These are phyloP conservation scores for Nephrotoma flavescens DNA, from an alignment of 2,888 invertebrate genomes.

Conservation along the genomic window DNA sequence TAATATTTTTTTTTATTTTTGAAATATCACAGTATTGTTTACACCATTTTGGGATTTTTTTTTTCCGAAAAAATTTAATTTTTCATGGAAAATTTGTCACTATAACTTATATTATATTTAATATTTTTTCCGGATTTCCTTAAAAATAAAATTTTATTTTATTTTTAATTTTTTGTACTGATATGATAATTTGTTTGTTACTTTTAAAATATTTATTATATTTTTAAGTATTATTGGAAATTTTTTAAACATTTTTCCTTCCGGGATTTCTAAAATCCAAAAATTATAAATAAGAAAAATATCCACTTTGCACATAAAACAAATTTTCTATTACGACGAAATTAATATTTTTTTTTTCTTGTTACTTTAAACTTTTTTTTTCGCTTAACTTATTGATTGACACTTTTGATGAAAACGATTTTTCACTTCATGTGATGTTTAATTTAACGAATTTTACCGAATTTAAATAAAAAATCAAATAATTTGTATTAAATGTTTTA, in stretches of 20 bases:
- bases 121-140: neutral
- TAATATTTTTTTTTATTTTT: slow-evolving; percentile 13
- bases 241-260: neutral
- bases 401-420: neutral
- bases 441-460: neutral
- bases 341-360: neutral
- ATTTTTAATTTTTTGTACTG: neutral
- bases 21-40: slow-evolving; percentile 19
- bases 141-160: neutral
- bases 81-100: neutral
- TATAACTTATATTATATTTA: neutral
- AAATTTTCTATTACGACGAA: neutral
- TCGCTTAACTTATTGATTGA: neutral
- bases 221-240: neutral
- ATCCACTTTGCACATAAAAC: neutral
- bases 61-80: neutral
- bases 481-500: neutral
- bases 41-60: slow-evolving; percentile 12
- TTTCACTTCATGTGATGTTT: neutral
- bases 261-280: neutral
- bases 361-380: neutral
- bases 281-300: neutral
- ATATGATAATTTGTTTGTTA: neutral
- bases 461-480: neutral
- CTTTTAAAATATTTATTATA: neutral